A percentile compares a stretch with the other conserved stretches of the same genome.
These are phyloP conservation scores for Ptychoptera contaminata DNA, from an alignment of 2,888 invertebrate genomes.

Conservation along the genomic window DNA sequence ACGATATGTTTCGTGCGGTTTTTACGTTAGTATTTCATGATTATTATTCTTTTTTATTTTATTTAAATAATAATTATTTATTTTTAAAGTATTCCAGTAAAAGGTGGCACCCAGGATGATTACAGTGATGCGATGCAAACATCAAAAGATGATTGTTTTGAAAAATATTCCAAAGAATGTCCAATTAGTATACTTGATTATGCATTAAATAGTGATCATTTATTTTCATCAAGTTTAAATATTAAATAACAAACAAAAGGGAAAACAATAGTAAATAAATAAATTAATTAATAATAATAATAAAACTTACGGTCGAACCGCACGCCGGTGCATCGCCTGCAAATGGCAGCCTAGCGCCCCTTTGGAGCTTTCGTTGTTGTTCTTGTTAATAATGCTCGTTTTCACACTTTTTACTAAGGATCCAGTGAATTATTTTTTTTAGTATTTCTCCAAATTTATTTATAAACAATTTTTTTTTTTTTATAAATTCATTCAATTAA, in stretches of 20 bases:
- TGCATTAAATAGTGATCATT: not conserved
- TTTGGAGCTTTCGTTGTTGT: slow-evolving; percentile 15
- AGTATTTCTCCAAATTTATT: not conserved
- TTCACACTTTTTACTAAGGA: not conserved
- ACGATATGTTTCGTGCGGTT: slow-evolving; percentile 46
- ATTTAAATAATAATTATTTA: not conserved
- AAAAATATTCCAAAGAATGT: not conserved
- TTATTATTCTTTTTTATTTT: not conserved
- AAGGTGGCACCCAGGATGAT: not conserved
- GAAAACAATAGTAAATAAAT: not conserved
- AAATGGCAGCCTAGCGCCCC: slow-evolving; percentile 27
- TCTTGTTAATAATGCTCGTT: not conserved
- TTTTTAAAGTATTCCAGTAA: slow-evolving; percentile 2
- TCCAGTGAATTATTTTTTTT: too few species aligned
- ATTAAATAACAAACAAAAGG: too few species aligned
- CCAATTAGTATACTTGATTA: slow-evolving; percentile 3
- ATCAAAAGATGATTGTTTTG: not conserved
- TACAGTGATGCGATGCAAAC: not conserved
- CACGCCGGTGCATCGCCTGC: slow-evolving; percentile 33
- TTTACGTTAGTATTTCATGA: slow-evolving; percentile 37
- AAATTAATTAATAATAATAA: slow-evolving; percentile 4
- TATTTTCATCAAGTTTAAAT: too few species aligned
- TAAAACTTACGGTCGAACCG: slow-evolving; percentile 28
- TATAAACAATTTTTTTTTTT: slow-evolving; percentile 1
- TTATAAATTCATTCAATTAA: slow-evolving; percentile 2